These are phyloP conservation scores for Tarsius wallacei DNA, from an alignment of 2,797 vertebrate species.

Conservation along the genomic window DNA sequence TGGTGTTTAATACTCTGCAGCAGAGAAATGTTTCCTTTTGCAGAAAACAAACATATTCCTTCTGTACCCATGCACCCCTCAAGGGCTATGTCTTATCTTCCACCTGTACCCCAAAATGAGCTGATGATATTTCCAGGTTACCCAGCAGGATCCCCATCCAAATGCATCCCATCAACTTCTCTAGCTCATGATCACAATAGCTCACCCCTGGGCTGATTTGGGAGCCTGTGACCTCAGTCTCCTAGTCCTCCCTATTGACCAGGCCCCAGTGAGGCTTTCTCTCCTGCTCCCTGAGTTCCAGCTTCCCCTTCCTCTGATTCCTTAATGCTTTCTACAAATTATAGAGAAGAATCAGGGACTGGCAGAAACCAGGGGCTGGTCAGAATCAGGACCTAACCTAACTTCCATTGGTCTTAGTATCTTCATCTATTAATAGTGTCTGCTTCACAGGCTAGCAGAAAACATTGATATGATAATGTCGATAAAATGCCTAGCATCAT, in stretches of 20 bases:
- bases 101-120: not conserved
- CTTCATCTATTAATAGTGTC: not conserved
- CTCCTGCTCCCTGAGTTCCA: not conserved
- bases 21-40: not conserved
- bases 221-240: not conserved
- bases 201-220: not conserved
- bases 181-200: not conserved
- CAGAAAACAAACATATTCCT: conserved; percentile 11
- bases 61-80: not conserved
- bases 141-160: not conserved
- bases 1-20: not conserved
- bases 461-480: conserved; percentile 18
- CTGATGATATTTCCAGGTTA: not conserved
- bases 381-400: not conserved
- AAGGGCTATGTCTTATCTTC: not conserved
- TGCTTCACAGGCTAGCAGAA: not conserved
- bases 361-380: not conserved
- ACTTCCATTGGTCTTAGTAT: not conserved
- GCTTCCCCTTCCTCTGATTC: not conserved
- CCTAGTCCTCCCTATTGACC: not conserved
- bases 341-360: not conserved
- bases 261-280: not conserved
- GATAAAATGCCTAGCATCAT: not conserved
- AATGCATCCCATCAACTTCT: not conserved
- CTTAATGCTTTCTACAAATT: not conserved